A percentile compares a stretch with the other conserved stretches of the same genome.
phyloP scores from a whole-genome alignment of 2,797 vertebrate species.

The Anabas testudineus region DNA sequence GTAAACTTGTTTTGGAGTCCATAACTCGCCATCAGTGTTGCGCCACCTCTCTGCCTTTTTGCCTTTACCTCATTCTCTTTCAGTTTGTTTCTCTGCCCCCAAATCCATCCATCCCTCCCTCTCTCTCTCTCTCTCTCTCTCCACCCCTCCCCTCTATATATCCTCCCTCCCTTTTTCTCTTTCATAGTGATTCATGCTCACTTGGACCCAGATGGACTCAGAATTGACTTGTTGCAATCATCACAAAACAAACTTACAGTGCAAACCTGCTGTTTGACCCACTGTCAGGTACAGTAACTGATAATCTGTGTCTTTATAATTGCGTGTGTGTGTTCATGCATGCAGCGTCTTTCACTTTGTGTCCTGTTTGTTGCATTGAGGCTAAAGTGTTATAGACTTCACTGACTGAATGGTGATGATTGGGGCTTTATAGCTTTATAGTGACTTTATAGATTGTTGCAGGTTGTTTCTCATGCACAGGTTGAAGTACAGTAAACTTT shows the following conservation, averaged over 20 bases:
- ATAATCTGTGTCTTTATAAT: background rate
- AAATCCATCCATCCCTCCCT: constrained; percentile 35
- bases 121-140: background rate
- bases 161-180: constrained; percentile 7
- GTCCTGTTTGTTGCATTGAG: background rate
- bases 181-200: constrained; percentile 27
- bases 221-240: constrained; percentile 39
- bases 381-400: constrained; percentile 1
- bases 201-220: constrained; percentile 42
- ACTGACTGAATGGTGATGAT: constrained; percentile 1
- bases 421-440: constrained; percentile 25
- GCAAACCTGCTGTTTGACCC: constrained; percentile 13
- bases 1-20: too few species aligned
- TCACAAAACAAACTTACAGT: constrained; percentile 21
- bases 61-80: constrained; percentile 1
- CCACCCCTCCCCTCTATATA: background rate
- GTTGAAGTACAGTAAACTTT: background rate
- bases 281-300: constrained; percentile 55
- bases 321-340: background rate
- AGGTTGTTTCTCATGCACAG: background rate
- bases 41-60: constrained; percentile 10
- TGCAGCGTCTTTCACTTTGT: background rate
- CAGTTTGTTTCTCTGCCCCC: constrained; percentile 38
- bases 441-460: background rate
- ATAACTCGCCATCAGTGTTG: background rate